Percentiles rank a stretch among this genome's conserved stretches.
Evolutionary conservation across 2,888 invertebrate genomes (phyloP).

Genomic region (Coleophora deauratella): DNA sequence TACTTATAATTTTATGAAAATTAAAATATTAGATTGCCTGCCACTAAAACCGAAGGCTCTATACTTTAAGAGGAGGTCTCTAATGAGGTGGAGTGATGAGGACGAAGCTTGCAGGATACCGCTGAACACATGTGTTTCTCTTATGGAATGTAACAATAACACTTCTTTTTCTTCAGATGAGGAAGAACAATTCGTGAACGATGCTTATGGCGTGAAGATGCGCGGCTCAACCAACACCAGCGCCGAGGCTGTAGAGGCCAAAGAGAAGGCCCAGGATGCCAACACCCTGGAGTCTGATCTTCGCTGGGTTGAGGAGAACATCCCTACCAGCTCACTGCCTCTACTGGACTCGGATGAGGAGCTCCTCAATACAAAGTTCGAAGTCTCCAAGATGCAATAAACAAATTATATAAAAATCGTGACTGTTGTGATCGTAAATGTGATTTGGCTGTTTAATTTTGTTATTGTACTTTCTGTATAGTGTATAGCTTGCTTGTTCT

Average conservation of each 20-base stretch:
- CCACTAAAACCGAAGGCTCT: too few relatives aligned
- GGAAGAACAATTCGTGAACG: slow-evolving; percentile 89
- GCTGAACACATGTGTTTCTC: too few relatives aligned
- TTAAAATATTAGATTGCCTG: too few relatives aligned
- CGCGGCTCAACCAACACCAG: slow-evolving; percentile 62
- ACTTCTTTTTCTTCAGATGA: slow-evolving; percentile 68
- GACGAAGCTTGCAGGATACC: too few relatives aligned
- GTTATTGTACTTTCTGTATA: slow-evolving; percentile 11
- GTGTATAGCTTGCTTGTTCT: background rate
- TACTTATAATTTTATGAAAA: too few relatives aligned
- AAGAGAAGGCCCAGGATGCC: slow-evolving; percentile 23
- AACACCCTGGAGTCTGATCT: slow-evolving; percentile 62
- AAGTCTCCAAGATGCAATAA: slow-evolving; percentile 92
- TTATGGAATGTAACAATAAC: too few relatives aligned
- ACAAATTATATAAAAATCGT: slow-evolving; percentile 30
- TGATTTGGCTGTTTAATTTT: slow-evolving; percentile 2
- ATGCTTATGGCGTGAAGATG: slow-evolving; percentile 90
- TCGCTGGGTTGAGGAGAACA: slow-evolving; percentile 95
- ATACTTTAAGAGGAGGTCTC: too few relatives aligned
- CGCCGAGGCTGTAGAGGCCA: slow-evolving; percentile 20
- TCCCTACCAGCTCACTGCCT: slow-evolving; percentile 83
- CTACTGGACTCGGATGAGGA: slow-evolving; percentile 85
- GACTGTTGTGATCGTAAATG: slow-evolving; percentile 26
- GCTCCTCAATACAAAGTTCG: slow-evolving; percentile 88
- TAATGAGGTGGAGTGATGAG: too few relatives aligned